These are phyloP conservation scores for Ennomos erosarius DNA, from an alignment of 2,888 invertebrate species.

Conservation along the genomic window DNA sequence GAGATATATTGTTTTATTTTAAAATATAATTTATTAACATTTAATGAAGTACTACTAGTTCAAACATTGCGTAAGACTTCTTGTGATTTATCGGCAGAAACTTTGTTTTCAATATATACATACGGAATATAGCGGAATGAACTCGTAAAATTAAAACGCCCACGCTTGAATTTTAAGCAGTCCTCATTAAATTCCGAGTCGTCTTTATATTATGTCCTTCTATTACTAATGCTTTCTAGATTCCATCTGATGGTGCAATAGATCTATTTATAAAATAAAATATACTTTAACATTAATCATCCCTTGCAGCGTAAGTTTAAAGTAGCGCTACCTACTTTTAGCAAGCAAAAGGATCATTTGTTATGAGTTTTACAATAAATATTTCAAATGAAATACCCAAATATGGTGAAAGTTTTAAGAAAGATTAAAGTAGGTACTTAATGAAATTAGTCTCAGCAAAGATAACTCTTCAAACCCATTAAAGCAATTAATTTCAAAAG, in stretches of 20 bases:
- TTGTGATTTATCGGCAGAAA: conserved; percentile 39
- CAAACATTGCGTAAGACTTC: conserved; percentile 36
- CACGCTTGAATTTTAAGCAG: conserved; percentile 26
- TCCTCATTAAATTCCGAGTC: conserved; percentile 17
- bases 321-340: too few relatives aligned
- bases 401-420: too few relatives aligned
- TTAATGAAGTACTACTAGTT: conserved; percentile 48
- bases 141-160: conserved; percentile 33
- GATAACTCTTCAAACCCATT: neutral
- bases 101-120: conserved; percentile 31
- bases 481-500: conserved; percentile 13
- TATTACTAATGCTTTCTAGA: conserved; percentile 10
- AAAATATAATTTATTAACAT: conserved; percentile 49
- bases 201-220: conserved; percentile 19
- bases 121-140: conserved; percentile 11
- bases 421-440: too few relatives aligned
- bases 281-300: neutral
- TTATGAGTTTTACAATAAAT: too few relatives aligned
- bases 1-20: conserved; percentile 61
- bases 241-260: conserved; percentile 15
- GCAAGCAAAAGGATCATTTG: too few relatives aligned
- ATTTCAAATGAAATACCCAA: too few relatives aligned
- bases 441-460: neutral
- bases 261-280: neutral
- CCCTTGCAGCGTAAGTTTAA: too few relatives aligned